Evolutionary conservation across 64 coral and sea anemone genomes (phyloP), one percentile per base, ranked within the genome.

Genomic region (Pocillopora verrucosa): DNA sequence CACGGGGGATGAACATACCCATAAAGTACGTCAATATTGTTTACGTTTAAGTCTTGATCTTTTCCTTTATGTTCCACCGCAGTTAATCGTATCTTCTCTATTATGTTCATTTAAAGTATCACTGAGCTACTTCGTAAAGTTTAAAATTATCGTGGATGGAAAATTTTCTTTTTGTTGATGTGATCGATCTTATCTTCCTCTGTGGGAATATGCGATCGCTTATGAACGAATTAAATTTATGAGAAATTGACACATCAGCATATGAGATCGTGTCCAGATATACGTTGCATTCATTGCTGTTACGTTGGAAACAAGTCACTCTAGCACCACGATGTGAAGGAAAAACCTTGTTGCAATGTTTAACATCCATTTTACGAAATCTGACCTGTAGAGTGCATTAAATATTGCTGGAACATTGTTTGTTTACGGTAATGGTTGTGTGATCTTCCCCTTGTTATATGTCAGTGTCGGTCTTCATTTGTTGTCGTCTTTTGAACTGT

Each of bases 1-100:
- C 34, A 76, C 74, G 82, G 96, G 92, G 60, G 96, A 98, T 70
- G 96, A 98, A 95, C 96, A 98, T 87, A 90, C 79, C 5, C 96
- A 98, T 89, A 98, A 87, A 88, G 96, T 98, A 92, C 90, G 96
- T 95, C n/a, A 22, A 77, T 76, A 91, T 30, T 51, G 68, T 2
- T 69, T 36, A 58, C 59, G 17, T 51, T 58, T 63, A 1, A 30
- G 10, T 38, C 38, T 82, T 75, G 34, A 56, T 83, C 68, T 88
- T 88, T 13, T 67, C 15, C 60, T 17, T 34, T 15, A 34, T 58
- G 34, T 37, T 24, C 80, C 80, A 61, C 15, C 69, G 37, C 25
- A 69, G 45, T 36, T 85, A 85, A 69, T 19, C 17, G 16, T 81
- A 59, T 56, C 67, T 78, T 20, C 72, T 61, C 73, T 34, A 11